A percentile compares a stretch with the other conserved stretches of the same genome.
phyloP scores from a whole-genome alignment of 1,140 invertebrate species.

The Drosophila eugracilis region DNA sequence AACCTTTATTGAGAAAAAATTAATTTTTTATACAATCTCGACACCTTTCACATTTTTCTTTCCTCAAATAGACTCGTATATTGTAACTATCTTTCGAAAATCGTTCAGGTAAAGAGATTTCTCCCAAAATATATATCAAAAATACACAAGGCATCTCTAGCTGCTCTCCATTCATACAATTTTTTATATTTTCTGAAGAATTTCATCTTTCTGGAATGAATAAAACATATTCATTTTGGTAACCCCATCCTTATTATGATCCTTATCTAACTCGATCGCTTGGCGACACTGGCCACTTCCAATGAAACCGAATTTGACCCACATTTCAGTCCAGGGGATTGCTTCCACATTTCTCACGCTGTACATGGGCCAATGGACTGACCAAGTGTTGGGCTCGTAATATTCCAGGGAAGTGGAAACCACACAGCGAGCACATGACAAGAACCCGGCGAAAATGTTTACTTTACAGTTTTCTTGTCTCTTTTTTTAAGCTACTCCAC shows the following conservation, averaged over 20 bases:
- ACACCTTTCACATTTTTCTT: background rate
- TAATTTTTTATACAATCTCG: background rate
- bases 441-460: slow-evolving; percentile 24
- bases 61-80: background rate
- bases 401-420: slow-evolving; percentile 19
- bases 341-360: slow-evolving; percentile 38
- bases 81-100: background rate
- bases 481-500: slow-evolving; percentile 1
- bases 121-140: too few relatives aligned
- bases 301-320: slow-evolving; percentile 34
- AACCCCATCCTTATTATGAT: background rate
- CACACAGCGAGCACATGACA: slow-evolving; percentile 34
- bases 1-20: too few relatives aligned
- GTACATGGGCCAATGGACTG: slow-evolving; percentile 31
- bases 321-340: background rate
- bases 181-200: slow-evolving; percentile 3
- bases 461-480: slow-evolving; percentile 23
- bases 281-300: slow-evolving; percentile 7
- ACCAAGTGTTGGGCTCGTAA: slow-evolving; percentile 15
- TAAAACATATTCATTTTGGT: background rate
- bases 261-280: slow-evolving; percentile 24
- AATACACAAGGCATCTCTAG: background rate
- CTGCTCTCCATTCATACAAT: background rate
- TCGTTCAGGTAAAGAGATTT: too few relatives aligned
- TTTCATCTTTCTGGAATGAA: background rate